Evolutionary conservation across 2,888 invertebrate species (phyloP).

Genomic region (Noctua janthina): DNA sequence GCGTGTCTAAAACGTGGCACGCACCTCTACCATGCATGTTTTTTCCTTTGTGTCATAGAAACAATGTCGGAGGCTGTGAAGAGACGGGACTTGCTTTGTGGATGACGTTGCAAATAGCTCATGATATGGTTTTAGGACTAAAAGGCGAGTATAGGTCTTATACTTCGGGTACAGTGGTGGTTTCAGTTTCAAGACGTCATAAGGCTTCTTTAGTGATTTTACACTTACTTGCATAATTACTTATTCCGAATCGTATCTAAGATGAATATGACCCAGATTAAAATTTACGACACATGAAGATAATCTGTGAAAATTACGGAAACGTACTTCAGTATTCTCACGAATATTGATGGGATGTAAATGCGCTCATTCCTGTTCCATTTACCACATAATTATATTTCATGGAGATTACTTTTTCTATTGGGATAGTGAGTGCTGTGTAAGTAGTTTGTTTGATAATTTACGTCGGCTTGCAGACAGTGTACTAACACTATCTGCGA

Average conservation of each 20-base stretch:
- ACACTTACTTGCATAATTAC: not conserved
- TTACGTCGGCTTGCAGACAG: too few species aligned
- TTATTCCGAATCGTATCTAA: not conserved
- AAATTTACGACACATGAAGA: not conserved
- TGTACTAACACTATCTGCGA: too few species aligned
- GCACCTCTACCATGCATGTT: conserved; percentile 77
- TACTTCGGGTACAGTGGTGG: not conserved
- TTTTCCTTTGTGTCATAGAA: conserved; percentile 77
- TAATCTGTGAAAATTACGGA: not conserved
- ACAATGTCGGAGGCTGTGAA: conserved; percentile 72
- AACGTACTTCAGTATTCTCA: not conserved
- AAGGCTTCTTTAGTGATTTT: not conserved
- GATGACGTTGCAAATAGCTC: conserved; percentile 60
- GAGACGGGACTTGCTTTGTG: conserved; percentile 66
- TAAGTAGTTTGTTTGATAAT: not conserved
- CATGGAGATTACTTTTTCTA: not conserved
- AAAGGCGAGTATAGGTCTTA: conserved; percentile 24
- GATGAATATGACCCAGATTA: not conserved
- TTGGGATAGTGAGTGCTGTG: not conserved
- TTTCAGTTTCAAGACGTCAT: not conserved
- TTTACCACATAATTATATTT: not conserved
- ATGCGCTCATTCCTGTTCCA: not conserved
- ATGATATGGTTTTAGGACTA: conserved; percentile 51
- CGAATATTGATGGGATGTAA: not conserved
- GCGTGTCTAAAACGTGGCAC: conserved; percentile 84